A percentile compares a stretch with the other conserved stretches of the same genome.
These are phyloP conservation scores for Decapterus maruadsi DNA, from an alignment of 2,797 vertebrate species.

Conservation along the genomic window DNA sequence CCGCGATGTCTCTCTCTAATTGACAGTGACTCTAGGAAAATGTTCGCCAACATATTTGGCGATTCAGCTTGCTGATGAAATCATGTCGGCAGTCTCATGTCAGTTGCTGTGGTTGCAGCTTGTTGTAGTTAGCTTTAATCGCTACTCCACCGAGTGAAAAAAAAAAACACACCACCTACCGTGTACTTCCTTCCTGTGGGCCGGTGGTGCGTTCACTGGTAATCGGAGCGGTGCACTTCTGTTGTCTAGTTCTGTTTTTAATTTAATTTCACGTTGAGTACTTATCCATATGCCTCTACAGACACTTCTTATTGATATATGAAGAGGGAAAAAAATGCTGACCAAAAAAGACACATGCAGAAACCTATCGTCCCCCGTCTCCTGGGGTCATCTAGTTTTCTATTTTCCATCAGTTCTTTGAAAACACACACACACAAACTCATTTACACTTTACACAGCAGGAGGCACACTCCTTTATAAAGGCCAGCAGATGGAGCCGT, in stretches of 20 bases:
- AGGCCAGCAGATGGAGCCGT: conserved; percentile 70
- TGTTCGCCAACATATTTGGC: conserved; percentile 39
- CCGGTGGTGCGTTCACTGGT: conserved; percentile 43
- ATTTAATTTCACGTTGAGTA: not conserved
- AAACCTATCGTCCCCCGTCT: not conserved
- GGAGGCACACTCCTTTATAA: not conserved
- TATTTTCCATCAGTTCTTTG: not conserved
- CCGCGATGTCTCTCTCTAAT: conserved; percentile 34
- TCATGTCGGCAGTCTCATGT: conserved; percentile 13
- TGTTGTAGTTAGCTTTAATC: conserved; percentile 52
- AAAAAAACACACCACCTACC: not conserved
- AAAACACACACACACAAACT: too few species aligned
- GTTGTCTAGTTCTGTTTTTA: not conserved
- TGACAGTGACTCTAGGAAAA: not conserved
- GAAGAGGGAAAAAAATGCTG: not conserved
- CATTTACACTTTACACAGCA: not conserved
- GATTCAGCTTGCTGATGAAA: not conserved
- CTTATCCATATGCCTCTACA: not conserved
- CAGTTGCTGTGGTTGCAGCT: not conserved
- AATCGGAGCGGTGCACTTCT: conserved; percentile 23
- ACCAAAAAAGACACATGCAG: not conserved
- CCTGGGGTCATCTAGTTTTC: not conserved
- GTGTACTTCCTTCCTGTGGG: conserved; percentile 76
- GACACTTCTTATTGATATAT: too few species aligned
- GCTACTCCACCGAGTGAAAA: conserved; percentile 29